Conservation (phyloP, 2,113 vertebrate genomes). For the Anser brachyrhynchus region DNA sequence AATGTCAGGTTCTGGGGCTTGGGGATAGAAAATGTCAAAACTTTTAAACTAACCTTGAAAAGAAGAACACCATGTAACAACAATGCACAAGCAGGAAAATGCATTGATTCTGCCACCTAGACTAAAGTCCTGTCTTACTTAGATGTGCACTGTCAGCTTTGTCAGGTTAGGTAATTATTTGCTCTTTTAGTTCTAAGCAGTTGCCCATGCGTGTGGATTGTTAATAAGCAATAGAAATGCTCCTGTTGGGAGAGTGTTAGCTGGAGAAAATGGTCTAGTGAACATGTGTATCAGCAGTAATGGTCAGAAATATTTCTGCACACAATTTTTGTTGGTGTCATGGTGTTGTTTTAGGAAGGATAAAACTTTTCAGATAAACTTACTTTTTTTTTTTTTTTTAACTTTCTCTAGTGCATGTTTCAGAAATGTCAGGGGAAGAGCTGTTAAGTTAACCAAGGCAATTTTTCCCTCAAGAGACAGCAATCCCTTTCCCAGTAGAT, state of each 20-base stretch:
- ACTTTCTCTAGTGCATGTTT: not conserved
- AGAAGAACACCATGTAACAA: not conserved
- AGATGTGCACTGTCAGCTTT: not conserved
- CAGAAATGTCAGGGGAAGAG: not conserved
- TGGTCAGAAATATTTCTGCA: not conserved
- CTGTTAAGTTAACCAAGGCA: not conserved
- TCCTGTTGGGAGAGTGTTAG: not conserved
- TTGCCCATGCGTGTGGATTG: not conserved
- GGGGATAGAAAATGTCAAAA: conserved; percentile 10
- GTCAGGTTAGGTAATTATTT: not conserved
- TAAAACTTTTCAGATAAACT: not conserved
- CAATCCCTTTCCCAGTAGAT: not conserved
- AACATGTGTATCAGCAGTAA: not conserved
- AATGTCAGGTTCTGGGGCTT: conserved; percentile 2
- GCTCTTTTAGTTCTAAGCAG: not conserved
- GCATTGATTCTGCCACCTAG: not conserved
- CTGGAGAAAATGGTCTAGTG: not conserved
- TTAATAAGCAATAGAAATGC: not conserved
- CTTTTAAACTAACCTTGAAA: not conserved
- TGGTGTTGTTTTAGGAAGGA: not conserved
- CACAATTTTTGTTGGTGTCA: not conserved
- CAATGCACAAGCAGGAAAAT: not conserved
- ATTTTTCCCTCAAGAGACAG: not conserved
- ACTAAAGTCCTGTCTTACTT: not conserved
- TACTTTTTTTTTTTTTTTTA: not conserved